Conservation (phyloP, 2,797 vertebrate species). For the Tamandua tetradactyla region DNA sequence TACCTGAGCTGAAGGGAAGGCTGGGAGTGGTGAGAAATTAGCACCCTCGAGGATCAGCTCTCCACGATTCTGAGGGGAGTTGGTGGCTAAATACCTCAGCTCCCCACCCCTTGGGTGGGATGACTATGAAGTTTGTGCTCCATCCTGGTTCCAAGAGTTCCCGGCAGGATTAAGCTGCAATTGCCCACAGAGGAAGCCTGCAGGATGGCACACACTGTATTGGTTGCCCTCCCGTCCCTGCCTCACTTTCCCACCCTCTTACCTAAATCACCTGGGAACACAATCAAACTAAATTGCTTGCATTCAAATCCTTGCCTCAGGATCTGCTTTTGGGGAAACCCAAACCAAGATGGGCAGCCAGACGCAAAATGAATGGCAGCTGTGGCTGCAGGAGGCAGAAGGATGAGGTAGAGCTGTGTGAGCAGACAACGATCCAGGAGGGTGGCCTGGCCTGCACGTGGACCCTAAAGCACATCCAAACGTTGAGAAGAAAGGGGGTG, state of each 20-base stretch:
- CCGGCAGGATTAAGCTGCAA: not conserved
- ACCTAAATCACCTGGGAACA: not conserved
- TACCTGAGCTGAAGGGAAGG: not conserved
- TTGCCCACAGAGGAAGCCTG: not conserved
- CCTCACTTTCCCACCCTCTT: not conserved
- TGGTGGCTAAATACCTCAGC: not conserved
- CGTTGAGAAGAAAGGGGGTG: not conserved
- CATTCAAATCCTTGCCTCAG: not conserved
- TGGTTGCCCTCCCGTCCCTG: not conserved
- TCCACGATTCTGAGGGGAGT: not conserved
- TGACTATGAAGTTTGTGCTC: not conserved
- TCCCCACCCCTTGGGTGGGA: not conserved
- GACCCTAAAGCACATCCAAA: not conserved
- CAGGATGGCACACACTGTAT: rapidly evolving
- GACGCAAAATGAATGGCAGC: not conserved
- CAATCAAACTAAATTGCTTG: not conserved
- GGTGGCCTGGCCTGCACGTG: not conserved
- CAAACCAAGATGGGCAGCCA: not conserved
- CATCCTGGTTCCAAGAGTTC: not conserved
- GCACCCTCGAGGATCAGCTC: too few species aligned
- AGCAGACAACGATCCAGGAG: rapidly evolving
- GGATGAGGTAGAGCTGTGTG: not conserved
- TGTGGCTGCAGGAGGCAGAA: not conserved
- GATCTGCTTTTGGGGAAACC: not conserved
- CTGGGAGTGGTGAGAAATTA: not conserved